Conservation (phyloP, 2,888 invertebrate species). For the Bimastos eiseni region DNA sequence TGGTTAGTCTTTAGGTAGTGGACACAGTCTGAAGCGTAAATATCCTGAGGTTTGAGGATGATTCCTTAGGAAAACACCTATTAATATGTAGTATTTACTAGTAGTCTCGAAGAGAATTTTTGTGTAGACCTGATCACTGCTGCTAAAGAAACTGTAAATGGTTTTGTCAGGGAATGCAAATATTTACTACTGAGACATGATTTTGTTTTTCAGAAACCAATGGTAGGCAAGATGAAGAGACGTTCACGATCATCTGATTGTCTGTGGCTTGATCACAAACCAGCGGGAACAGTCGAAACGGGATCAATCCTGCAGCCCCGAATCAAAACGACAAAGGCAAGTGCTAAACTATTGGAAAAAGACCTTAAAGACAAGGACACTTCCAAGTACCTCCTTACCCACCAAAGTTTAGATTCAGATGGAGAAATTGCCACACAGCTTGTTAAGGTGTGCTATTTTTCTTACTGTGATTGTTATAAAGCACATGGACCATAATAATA, state of each 20-base stretch:
- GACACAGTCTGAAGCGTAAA: background rate
- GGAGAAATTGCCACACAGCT: conserved; percentile 91
- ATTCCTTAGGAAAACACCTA: background rate
- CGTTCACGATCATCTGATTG: conserved; percentile 67
- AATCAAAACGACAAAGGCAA: conserved; percentile 76
- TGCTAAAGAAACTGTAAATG: no score
- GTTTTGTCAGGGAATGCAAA: no score
- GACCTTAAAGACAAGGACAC: conserved; percentile 68
- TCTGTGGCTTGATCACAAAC: conserved; percentile 29
- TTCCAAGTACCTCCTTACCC: conserved; percentile 86
- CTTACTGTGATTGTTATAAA: background rate
- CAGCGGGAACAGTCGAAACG: conserved; percentile 34
- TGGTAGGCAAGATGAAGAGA: conserved; percentile 71
- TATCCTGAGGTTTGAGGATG: background rate
- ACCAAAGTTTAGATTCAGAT: conserved; percentile 87
- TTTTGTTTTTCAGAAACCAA: conserved; percentile 67
- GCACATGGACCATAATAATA: no score
- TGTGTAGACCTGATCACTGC: no score
- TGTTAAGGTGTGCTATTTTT: conserved; percentile 72
- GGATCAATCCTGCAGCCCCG: conserved; percentile 85
- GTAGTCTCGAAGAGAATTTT: background rate
- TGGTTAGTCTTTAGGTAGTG: no score
- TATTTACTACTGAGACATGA: background rate
- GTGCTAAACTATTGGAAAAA: conserved; percentile 79
- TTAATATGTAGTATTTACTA: background rate